phyloP scores from a whole-genome alignment of 2,888 invertebrate species.

The Ichneumoninae sp. region DNA sequence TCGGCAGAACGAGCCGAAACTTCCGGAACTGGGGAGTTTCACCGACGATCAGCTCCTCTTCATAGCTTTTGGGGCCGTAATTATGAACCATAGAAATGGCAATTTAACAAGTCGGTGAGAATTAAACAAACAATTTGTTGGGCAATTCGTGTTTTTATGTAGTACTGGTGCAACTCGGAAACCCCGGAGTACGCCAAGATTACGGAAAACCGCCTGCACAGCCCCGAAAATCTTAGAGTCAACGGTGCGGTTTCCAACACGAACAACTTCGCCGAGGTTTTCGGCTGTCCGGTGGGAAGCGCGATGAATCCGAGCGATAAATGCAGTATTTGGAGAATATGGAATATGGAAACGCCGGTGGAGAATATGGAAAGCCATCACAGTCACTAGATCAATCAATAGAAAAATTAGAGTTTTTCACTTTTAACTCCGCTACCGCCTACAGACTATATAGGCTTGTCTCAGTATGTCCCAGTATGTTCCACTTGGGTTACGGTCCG shows the following conservation, averaged over 20 bases:
- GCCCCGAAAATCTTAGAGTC: conserved; percentile 49
- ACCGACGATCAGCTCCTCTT: conserved; percentile 90
- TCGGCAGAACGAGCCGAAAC: conserved; percentile 78
- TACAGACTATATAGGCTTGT: too few relatives aligned
- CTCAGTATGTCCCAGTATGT: too few relatives aligned
- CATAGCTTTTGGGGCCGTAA: conserved; percentile 84
- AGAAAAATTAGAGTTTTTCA: not conserved
- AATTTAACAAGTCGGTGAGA: too few relatives aligned
- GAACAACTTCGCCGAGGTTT: conserved; percentile 53
- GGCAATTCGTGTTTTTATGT: not conserved
- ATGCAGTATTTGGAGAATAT: conserved; percentile 63
- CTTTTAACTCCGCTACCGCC: not conserved
- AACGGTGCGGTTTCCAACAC: conserved; percentile 60
- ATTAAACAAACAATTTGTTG: not conserved
- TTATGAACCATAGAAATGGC: not conserved
- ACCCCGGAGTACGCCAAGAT: conserved; percentile 27
- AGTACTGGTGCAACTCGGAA: conserved; percentile 52
- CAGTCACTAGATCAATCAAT: not conserved
- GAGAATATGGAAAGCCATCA: not conserved
- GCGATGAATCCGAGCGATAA: conserved; percentile 61
- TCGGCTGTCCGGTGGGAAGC: conserved; percentile 59
- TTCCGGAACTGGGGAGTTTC: conserved; percentile 88
- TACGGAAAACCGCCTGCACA: conserved; percentile 13
- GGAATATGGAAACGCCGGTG: too few relatives aligned
- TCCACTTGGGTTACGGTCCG: too few relatives aligned